These are phyloP conservation scores for Rhabdornis inornatus DNA, from an alignment of 2,113 vertebrate genomes.

Conservation along the genomic window DNA sequence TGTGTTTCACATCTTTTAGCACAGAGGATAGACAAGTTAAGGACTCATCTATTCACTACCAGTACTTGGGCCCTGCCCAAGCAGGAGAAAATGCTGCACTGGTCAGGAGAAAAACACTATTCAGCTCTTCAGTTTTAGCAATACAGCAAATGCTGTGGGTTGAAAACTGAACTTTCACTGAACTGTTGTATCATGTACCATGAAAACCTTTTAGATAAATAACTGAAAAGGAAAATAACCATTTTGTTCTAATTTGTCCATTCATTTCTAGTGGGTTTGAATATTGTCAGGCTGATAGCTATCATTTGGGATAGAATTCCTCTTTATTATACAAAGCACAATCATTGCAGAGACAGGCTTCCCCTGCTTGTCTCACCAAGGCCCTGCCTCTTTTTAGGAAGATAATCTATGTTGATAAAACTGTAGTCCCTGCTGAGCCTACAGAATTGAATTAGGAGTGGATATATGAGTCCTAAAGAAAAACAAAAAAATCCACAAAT, in stretches of 20 bases:
- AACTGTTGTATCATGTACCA: neutral
- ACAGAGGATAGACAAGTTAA: neutral
- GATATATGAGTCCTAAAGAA: neutral
- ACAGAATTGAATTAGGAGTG: constrained; percentile 17
- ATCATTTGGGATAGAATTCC: constrained; percentile 27
- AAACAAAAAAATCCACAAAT: neutral
- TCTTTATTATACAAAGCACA: constrained; percentile 33
- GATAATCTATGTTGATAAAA: constrained; percentile 53
- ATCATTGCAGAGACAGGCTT: constrained; percentile 36
- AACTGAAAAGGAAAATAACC: neutral
- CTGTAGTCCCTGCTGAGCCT: neutral
- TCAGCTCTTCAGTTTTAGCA: neutral
- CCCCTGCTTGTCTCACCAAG: constrained; percentile 39
- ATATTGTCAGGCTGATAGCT: constrained; percentile 30
- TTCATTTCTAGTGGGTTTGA: constrained; percentile 34
- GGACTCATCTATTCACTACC: neutral
- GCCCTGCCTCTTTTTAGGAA: constrained; percentile 9
- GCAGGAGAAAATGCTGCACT: neutral
- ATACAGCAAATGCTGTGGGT: neutral
- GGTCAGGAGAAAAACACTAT: neutral
- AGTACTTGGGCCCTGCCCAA: neutral
- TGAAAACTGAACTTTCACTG: neutral
- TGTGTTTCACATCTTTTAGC: neutral
- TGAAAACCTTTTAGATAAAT: constrained; percentile 7
- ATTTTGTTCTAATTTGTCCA: constrained; percentile 20